Evolutionary conservation across 2,113 vertebrate species (phyloP).

Genomic region (Vombatus ursinus): DNA sequence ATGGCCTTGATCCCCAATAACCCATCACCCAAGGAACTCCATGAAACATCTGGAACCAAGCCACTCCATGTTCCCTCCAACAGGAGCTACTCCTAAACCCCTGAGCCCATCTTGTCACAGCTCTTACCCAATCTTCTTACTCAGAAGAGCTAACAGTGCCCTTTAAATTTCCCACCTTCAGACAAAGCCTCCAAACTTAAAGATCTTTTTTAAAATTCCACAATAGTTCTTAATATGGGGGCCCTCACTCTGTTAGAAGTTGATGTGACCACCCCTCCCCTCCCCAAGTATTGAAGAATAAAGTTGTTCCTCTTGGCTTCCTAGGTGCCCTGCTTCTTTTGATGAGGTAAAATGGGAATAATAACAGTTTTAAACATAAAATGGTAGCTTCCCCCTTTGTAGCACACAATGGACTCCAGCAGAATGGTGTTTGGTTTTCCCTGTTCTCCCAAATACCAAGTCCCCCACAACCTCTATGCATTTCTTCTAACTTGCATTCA

Average conservation of each 20-base stretch:
- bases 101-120: background rate
- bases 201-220: background rate
- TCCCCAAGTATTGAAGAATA: constrained; percentile 1
- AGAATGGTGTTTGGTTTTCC: background rate
- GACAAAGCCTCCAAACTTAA: background rate
- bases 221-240: constrained; percentile 12
- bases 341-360: background rate
- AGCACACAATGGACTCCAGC: background rate
- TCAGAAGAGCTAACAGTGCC: background rate
- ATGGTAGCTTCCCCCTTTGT: background rate
- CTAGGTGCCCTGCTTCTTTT: background rate
- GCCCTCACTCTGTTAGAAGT: background rate
- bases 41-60: background rate
- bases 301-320: constrained; percentile 23
- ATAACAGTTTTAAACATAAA: background rate
- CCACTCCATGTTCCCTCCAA: background rate
- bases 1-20: background rate
- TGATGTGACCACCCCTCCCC: background rate
- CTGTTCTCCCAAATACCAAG: constrained; percentile 15
- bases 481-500: background rate
- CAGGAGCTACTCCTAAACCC: background rate
- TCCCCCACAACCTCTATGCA: constrained; percentile 27
- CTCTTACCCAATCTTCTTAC: background rate
- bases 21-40: background rate
- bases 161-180: background rate